Evolutionary conservation across 2,797 vertebrate genomes (phyloP), one percentile per base, ranked within the genome.

Genomic region (Xyrichtys novacula): DNA sequence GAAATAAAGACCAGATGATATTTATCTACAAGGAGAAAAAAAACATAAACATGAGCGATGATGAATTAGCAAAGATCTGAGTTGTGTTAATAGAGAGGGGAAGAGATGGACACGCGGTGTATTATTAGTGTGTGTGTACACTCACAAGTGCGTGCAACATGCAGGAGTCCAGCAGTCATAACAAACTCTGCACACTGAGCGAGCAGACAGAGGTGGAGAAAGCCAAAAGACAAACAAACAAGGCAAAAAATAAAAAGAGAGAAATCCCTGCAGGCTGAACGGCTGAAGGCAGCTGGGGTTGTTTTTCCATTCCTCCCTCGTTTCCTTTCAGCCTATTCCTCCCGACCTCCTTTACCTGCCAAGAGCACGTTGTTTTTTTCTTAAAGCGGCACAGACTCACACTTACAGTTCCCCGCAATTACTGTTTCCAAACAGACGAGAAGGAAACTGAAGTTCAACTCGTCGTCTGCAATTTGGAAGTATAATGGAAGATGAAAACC

Each of bases 81-180:
- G 36, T 23, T 25, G 52, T 36, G 56, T n/a, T 20, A 58, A 25
- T 1, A 2, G 38, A 44, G 42, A 43, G 10, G 5, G 2, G 14
- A 6, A 39, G 34, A 61, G 50, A 64, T 17, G 43, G 38, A 40
- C 29, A 46, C 43, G 3, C 14, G 23, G 50, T 16, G 42, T 50
- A 16, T 25, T n/a, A n/a, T 22, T 42, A 23, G 43, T 58, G 56
- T 32, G 39, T 57, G 31, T 52, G 49, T 52, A 57, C 58, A 54
- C 68, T 75, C 64, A 74, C 78, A 75, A 70, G 74, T 74, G 63
- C 7, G 25, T 61, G 74, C 60, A 74, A 40, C 67, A 65, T 58
- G 75, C 81, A 71, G 62, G 23, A 77, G 70, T 70, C 68, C 74
- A 64, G 53, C 77, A 87, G 58, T 78, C 66, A 57, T 7, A 69